Base-by-base conservation (phyloP, 2,797 vertebrate genomes). In the Pipistrellus pipistrellus region DNA sequence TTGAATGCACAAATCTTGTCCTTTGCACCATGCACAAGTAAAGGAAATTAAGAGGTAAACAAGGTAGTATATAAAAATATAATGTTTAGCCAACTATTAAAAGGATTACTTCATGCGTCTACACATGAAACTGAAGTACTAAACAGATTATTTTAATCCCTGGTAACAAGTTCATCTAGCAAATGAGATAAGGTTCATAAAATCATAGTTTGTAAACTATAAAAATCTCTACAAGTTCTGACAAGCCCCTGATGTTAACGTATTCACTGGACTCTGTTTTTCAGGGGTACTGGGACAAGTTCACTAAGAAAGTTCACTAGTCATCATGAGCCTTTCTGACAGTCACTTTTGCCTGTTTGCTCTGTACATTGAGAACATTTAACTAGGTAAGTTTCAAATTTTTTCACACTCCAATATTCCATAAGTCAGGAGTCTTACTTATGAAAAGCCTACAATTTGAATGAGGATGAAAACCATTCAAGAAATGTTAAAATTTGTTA, bases 351-450 rank as follows among this genome's bases (percentile, higher is more conserved):
- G 59, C 30, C 35, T 57, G 21, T 75, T 84, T 53, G 84, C 71
- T 76, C 14, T 76, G 30, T 44, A 64, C 23, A 71, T 35, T 48
- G 23, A 76, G 35, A 77, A 15, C 14, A 46, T 30, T 66, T 68
- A 73, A 55, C 10, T 30, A 38, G 41, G 18, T 59, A 30, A 86
- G n/a, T 17, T 85, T 86, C 59, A 86, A 71, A 62, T 69, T 48
- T 92, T 59, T 91, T 78, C 51, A 92, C n/a, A 71, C 6, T 6
- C 25, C 69, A 85, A 85, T 46, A 51, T 71, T 14, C n/a, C n/a
- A 1, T 38, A 69, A 77, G 20, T 71, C 72, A 69, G 72, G 13
- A 85, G 48, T 57, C 41, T 71, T 76, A 41, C 82, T 90, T 66
- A 66, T 44, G 46, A 84, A 76, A 59, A 55, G 21, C 25, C 30